Evolutionary conservation across 2,797 vertebrate species (phyloP).

Genomic region (Lacerta viridis): DNA sequence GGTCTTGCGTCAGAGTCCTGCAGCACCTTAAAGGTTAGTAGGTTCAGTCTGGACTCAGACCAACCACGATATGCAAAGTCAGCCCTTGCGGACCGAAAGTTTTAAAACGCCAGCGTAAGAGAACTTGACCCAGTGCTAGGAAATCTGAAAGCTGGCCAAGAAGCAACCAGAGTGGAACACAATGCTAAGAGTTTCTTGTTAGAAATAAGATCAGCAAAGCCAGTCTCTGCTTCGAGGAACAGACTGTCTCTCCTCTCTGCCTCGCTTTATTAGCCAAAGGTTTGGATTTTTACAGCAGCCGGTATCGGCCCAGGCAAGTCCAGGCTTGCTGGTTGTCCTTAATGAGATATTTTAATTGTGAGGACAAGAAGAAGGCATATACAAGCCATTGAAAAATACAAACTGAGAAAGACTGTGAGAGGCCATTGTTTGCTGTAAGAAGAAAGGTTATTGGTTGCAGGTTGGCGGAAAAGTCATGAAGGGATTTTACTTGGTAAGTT

Average conservation of each 20-base stretch:
- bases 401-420: not conserved
- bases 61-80: not conserved
- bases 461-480: not conserved
- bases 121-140: constrained; percentile 46
- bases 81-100: not conserved
- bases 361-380: not conserved
- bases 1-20: not conserved
- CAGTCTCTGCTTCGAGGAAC: accelerated
- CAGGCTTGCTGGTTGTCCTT: not conserved
- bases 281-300: not conserved
- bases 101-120: constrained; percentile 8
- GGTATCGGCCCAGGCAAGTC: accelerated
- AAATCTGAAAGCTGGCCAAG: constrained; percentile 32
- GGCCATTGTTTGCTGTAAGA: constrained; percentile 1
- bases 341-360: not conserved
- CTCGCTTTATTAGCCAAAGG: not conserved
- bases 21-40: not conserved
- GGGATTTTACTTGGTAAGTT: not conserved
- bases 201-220: not conserved
- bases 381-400: not conserved
- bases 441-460: not conserved
- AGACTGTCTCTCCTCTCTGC: not conserved
- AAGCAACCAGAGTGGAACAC: constrained; percentile 24
- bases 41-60: not conserved
- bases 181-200: not conserved